Evolutionary conservation across 1,140 invertebrate species (phyloP).

Genomic region (Ooceraea biroi): DNA sequence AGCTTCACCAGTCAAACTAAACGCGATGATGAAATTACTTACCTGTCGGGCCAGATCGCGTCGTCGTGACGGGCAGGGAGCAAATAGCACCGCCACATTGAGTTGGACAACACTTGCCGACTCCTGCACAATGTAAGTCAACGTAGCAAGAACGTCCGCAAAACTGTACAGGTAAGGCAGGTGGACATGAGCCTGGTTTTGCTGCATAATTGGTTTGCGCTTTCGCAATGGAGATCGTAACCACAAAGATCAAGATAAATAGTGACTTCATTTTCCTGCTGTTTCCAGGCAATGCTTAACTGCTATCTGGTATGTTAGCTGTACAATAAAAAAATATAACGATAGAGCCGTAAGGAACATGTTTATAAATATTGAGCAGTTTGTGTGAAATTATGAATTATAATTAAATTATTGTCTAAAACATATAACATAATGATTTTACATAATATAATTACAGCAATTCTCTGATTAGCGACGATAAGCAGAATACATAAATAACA

Average conservation of each 20-base stretch:
- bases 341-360: no score
- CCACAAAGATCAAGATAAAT: not conserved
- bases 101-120: conserved; percentile 86
- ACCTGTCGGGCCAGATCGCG: conserved; percentile 19
- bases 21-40: not conserved
- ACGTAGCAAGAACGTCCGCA: conserved; percentile 78
- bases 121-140: conserved; percentile 79
- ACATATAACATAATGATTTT: conserved; percentile 5
- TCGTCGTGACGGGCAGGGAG: conserved; percentile 85
- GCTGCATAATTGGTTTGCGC: conserved; percentile 51
- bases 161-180: conserved; percentile 78
- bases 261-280: conserved; percentile 51
- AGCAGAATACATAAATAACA: not conserved
- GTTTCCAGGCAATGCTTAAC: not conserved
- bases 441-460: not conserved
- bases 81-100: conserved; percentile 87
- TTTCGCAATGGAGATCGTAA: not conserved
- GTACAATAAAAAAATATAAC: not conserved
- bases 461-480: not conserved
- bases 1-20: not conserved
- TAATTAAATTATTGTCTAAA: no score
- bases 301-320: conserved; percentile 10
- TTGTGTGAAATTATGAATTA: not conserved
- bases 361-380: not conserved
- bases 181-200: conserved; percentile 82